Evolutionary conservation across 2,888 invertebrate genomes (phyloP), one percentile per base, ranked within the genome.

Genomic region (Phyto melanocephala): DNA sequence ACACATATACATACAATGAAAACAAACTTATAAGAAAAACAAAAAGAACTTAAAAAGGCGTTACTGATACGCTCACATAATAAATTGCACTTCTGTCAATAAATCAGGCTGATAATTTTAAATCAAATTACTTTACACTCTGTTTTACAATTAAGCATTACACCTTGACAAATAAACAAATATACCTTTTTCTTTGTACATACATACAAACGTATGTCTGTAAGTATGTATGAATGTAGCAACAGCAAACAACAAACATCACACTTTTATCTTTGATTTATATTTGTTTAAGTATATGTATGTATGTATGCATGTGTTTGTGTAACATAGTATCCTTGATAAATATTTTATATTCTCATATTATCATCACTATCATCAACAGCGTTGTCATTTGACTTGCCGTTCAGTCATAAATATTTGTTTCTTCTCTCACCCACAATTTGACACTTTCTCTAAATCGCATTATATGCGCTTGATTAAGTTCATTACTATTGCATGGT

Each of bases 401-500:
- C 68, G 68, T 65, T n/a, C n/a, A n/a, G n/a, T n/a, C n/a, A n/a
- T n/a, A n/a, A n/a, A n/a, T n/a, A n/a, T n/a, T 28, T 72, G 33
- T 17, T 28, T 47, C 13, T 24, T 10, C 22, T 65, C 35, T 72
- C 67, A 54, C 60, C 68, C 71, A 40, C 47, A 45, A 72, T 70
- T 50, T 54, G 45, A 65, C 80, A 74, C 65, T 80, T 74, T 76
- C 60, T 45, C 81, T 52, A 71, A 81, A 68, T 80, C 83, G 75
- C 40, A 78, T 72, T 80, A 75, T 56, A 50, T 81, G 70, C 74
- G 80, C 63, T 62, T 80, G 81, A 72, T 70, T 83, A 56, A 75
- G 65, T 84, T 86, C 86, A 86, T 85, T 84, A 85, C 85, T 84
- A 85, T 85, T 86, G 83, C 80, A 85, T 82, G 71, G 80, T 58